Evolutionary conservation across 1,140 invertebrate genomes (phyloP), one percentile per base, ranked within the genome.

Genomic region (Danaus melanippus): DNA sequence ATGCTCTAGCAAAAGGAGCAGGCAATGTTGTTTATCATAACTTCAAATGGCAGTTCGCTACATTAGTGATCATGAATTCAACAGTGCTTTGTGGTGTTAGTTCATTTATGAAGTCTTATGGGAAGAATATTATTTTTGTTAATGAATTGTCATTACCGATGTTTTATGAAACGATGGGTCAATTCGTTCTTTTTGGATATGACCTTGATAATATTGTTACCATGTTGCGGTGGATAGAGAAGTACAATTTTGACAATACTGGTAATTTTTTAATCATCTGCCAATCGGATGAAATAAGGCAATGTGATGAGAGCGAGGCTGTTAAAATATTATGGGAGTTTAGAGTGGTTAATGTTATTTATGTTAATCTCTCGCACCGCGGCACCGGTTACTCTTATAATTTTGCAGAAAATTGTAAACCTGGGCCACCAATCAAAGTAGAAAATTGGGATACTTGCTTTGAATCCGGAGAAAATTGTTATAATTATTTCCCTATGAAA

Each of bases 11-110:
- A n/a, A 61, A 66, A 61, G 67, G 50, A 47, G 79, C 81, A 42
- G 71, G 73, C 9, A 60, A 64, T 42, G 71, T 84, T 52, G 78
- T 78, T 0, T 46, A 62, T 8, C 48, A 72, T 11, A 78, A 81
- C 53, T 84, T 84, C 49, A 60, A 72, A 42, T 79, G 76, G 71
- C 62, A 74, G 9, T 76, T 71, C 47, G 58, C 64, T 6, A 81
- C 81, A 4, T 63, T 81, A 7, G 58, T 84, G 39, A 32, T 78
- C 8, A 73, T 73, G 42, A 82, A 78, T 58, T 58, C 72, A 8
- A 66, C 68, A 4, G 42, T 76, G 1, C 17, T 61, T 1, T 69
- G 55, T 52, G 71, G 72, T 1, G 61, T 74, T 0, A 65, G 69
- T 21, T 44, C 48, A 2, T 82, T 84, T 60, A 41, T 79, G 2